Evolutionary conservation across 2,113 vertebrate species (phyloP).

Genomic region (Platichthys flesus): DNA sequence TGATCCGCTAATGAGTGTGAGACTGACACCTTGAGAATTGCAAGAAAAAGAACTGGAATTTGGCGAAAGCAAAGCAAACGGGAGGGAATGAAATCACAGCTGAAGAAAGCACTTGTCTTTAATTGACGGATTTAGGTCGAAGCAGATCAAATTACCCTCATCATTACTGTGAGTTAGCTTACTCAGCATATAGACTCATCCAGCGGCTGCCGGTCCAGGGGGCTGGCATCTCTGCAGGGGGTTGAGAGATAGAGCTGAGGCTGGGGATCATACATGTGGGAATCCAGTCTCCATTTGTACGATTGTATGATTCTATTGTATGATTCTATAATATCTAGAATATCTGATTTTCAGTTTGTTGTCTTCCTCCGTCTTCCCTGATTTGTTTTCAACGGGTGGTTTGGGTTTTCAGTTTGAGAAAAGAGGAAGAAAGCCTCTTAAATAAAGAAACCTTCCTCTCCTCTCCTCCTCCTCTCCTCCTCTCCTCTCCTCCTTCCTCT

Average conservation of each 20-base stretch:
- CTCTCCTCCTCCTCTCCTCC: conserved; percentile 2
- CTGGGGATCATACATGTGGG: too few species aligned
- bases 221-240: too few species aligned
- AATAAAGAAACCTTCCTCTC: conserved; percentile 52
- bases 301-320: too few species aligned
- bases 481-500: not conserved
- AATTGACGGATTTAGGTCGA: not conserved
- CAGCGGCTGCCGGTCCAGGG: too few species aligned
- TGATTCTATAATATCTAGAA: too few species aligned
- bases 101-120: not conserved
- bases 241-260: not conserved
- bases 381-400: too few species aligned
- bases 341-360: not conserved
- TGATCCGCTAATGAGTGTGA: not conserved
- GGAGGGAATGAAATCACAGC: not conserved
- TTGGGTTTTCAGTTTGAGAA: too few species aligned
- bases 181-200: too few species aligned
- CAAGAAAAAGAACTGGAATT: too few species aligned
- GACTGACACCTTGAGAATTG: not conserved
- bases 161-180: not conserved
- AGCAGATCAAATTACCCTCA: not conserved
- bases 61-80: not conserved
- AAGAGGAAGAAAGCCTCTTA: conserved; percentile 22
- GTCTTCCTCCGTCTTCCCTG: not conserved
- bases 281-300: too few species aligned